Conservation (phyloP, 2,888 invertebrate genomes). For the Omphaloscelis lunosa region DNA sequence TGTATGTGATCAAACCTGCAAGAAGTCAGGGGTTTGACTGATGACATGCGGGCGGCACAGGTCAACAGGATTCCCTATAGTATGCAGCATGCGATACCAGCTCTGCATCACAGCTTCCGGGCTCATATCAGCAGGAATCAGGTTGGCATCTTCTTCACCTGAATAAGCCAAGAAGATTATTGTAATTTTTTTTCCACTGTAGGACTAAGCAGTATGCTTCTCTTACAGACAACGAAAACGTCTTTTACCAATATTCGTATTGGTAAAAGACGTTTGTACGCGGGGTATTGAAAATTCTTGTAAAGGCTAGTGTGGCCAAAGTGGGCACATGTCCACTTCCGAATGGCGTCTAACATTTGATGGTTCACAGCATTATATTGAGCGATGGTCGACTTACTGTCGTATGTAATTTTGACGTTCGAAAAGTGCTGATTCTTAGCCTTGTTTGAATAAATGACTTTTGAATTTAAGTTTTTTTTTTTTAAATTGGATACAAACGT, state of each 20-base stretch:
- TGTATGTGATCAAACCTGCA: constrained; percentile 81
- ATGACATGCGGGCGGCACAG: constrained; percentile 96
- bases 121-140: constrained; percentile 96
- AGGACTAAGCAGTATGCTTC: too few species aligned
- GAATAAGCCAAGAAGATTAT: constrained; percentile 7
- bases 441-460: too few species aligned
- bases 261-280: too few species aligned
- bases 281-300: background rate
- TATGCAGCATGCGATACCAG: constrained; percentile 98
- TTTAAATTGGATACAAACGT: too few species aligned
- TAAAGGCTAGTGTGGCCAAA: background rate
- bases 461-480: too few species aligned
- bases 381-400: too few species aligned
- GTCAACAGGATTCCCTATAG: constrained; percentile 98
- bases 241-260: too few species aligned
- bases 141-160: constrained; percentile 96
- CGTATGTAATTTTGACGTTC: too few species aligned
- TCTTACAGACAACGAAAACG: constrained; percentile 31
- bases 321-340: background rate
- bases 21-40: constrained; percentile 92
- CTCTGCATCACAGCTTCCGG: constrained; percentile 98
- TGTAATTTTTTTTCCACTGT: background rate
- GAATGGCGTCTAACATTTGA: background rate
- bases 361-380: background rate
- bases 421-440: too few species aligned